A percentile compares a stretch with the other conserved stretches of the same genome.
phyloP scores from a whole-genome alignment of 2,113 vertebrate genomes.

The Heptranchias perlo region DNA sequence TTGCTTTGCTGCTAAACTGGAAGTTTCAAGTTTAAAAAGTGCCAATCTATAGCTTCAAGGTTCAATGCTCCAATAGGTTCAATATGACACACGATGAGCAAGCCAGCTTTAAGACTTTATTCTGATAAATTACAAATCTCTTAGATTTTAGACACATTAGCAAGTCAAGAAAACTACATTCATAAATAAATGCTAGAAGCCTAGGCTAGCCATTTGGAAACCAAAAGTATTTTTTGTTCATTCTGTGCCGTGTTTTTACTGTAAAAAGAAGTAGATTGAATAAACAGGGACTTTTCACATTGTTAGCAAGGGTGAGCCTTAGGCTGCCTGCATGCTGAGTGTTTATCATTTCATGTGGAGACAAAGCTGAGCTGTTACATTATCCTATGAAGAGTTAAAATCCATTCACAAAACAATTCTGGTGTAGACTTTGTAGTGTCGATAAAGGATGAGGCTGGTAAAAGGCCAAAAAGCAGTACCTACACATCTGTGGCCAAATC shows the following conservation, averaged over 20 bases:
- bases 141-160: neutral
- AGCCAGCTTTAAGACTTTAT: neutral
- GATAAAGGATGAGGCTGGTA: neutral
- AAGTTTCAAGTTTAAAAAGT: neutral
- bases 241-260: neutral
- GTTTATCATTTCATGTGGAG: neutral
- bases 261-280: neutral
- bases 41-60: neutral
- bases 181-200: neutral
- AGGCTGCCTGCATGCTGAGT: neutral
- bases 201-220: neutral
- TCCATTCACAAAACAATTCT: neutral
- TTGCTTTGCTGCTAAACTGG: neutral
- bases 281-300: neutral
- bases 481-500: neutral
- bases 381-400: neutral
- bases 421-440: neutral
- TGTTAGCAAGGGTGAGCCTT: neutral
- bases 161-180: neutral
- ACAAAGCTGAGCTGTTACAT: neutral
- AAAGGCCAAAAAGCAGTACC: neutral
- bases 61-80: neutral
- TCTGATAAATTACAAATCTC: neutral
- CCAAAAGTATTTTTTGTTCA: neutral
- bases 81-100: neutral